Base-by-base conservation (phyloP, 2,888 invertebrate genomes). In the Girardia tigrina region DNA sequence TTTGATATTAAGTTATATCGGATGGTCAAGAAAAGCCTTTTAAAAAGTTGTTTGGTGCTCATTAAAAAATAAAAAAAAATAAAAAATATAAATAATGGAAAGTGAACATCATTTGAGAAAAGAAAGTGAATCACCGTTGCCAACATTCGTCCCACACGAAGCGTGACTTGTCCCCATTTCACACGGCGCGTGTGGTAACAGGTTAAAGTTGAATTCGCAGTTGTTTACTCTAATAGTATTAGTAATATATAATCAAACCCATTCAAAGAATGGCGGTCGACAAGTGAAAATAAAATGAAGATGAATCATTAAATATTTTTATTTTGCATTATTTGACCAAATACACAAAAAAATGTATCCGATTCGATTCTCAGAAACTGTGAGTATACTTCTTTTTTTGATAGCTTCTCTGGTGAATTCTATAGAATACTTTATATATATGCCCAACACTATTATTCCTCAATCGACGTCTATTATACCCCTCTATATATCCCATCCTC, bases 161-260 rank as follows among this genome's bases (percentile, higher is more conserved):
- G 56, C 56, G 20, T 56, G 56, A 56, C 23, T 56, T 56, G 56
- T 56, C 56, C 56, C 56, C n/a, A 56, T 2, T 56, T 56, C n/a
- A 56, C 56, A 56, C 56, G n/a, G n/a, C 56, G 23, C n/a, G 56
- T 56, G 56, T n/a, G n/a, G 56, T n/a, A 56, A 20, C n/a, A 56
- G 56, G 56, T 56, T 56, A 56, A 56, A 56, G 56, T 56, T 56
- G 56, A 56, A 56, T 4, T 56, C 23, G 56, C 56, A 23, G n/a
- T 56, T 56, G 56, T 56, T 56, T 56, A 56, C 56, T 4, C 8
- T 56, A n/a, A 56, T 36, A 36, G 36, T 16, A 36, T 56, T 56
- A 56, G 8, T 56, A 56, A 56, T 56, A 56, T 56, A 56, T 20
- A 20, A n/a, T 20, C n/a, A 56, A 56, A 20, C 16, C n/a, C 56